Percentiles rank a stretch among this genome's conserved stretches.
Conservation (phyloP, 2,888 invertebrate species). For the Halictus quadricinctus region DNA sequence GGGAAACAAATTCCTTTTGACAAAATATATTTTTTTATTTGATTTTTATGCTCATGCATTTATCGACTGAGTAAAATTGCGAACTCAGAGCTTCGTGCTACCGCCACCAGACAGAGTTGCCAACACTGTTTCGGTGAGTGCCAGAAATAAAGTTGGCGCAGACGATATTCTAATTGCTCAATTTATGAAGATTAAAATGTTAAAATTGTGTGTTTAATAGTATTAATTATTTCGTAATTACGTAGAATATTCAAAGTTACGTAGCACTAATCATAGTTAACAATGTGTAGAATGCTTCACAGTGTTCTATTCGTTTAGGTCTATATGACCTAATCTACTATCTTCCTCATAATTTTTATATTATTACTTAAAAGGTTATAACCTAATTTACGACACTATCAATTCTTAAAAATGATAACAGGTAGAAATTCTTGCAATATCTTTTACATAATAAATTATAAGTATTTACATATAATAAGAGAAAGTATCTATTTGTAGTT, state of each 20-base stretch:
- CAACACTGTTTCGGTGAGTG: constrained; percentile 17
- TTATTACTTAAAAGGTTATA: not conserved
- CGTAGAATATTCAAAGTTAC: not conserved
- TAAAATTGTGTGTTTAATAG: not conserved
- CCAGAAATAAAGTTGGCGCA: constrained; percentile 2
- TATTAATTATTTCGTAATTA: not conserved
- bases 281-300: not conserved
- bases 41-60: not conserved
- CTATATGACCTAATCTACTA: not conserved
- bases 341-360: not conserved
- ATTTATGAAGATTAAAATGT: not conserved
- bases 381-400: not conserved
- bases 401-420: not conserved
- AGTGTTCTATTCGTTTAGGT: not conserved
- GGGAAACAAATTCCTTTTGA: not conserved
- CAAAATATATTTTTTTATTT: not conserved
- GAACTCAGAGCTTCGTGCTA: not conserved
- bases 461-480: not conserved
- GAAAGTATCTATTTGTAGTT: not conserved
- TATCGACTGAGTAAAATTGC: not conserved
- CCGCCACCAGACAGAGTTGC: constrained; percentile 14
- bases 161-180: not conserved
- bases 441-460: not conserved
- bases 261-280: not conserved
- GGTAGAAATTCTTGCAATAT: not conserved